These are phyloP conservation scores for Lepas anatifera DNA, from an alignment of 2,888 invertebrate species.

Conservation along the genomic window DNA sequence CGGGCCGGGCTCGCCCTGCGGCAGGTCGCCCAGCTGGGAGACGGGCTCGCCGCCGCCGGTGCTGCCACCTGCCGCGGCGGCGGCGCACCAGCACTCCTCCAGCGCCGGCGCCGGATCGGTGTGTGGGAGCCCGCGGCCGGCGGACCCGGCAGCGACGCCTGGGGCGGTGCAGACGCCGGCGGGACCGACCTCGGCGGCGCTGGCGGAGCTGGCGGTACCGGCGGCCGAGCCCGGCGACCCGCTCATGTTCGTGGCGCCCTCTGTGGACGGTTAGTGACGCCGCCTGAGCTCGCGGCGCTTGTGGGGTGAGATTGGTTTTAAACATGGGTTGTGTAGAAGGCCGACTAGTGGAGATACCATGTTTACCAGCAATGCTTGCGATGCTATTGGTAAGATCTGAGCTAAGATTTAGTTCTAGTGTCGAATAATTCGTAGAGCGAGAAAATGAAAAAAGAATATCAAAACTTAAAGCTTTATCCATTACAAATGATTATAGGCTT, in stretches of 20 bases:
- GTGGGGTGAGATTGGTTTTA: too few species aligned
- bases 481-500: too few species aligned
- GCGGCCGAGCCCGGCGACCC: conserved; percentile 13
- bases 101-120: conserved; percentile 21
- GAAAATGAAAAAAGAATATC: too few species aligned
- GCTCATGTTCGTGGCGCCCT: conserved; percentile 17
- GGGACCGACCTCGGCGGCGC: conserved; percentile 6
- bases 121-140: conserved; percentile 14
- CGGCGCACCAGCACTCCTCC: conserved; percentile 16
- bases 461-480: too few species aligned
- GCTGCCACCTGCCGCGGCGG: conserved; percentile 15
- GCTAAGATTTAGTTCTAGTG: conserved; percentile 20
- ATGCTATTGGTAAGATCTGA: too few species aligned
- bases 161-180: conserved; percentile 16
- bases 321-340: too few species aligned
- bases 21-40: conserved; percentile 10
- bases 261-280: conserved; percentile 24
- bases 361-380: too few species aligned
- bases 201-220: not conserved
- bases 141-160: conserved; percentile 9
- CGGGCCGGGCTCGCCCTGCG: not conserved
- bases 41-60: not conserved
- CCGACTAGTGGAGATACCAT: too few species aligned
- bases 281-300: too few species aligned
- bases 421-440: too few species aligned